These are phyloP conservation scores for Corythoichthys intestinalis DNA, from an alignment of 2,113 vertebrate genomes.

Conservation along the genomic window DNA sequence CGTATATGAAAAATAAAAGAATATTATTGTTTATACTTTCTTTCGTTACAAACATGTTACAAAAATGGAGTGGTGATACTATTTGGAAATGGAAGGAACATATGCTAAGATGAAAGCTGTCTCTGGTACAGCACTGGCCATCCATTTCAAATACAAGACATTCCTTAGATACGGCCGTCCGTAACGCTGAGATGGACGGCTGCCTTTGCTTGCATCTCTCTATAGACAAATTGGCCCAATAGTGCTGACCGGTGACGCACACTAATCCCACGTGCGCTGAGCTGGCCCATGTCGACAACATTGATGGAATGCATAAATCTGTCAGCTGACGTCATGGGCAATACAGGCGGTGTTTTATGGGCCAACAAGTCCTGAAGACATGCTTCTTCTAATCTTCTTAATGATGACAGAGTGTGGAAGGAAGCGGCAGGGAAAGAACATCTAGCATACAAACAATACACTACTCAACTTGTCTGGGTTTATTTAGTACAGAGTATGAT, in stretches of 20 bases:
- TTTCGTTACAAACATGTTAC: no score
- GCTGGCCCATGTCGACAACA: conserved; percentile 45
- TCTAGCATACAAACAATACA: conserved; percentile 7
- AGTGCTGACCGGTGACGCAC: conserved; percentile 51
- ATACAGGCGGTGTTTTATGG: conserved; percentile 37
- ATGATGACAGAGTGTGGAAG: conserved; percentile 16
- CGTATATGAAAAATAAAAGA: no score
- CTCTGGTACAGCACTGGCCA: background rate
- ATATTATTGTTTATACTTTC: no score
- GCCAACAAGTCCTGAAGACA: background rate
- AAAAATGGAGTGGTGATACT: background rate
- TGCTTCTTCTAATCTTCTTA: conserved; percentile 40
- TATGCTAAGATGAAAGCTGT: background rate
- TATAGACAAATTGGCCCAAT: conserved; percentile 19
- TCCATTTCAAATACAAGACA: background rate
- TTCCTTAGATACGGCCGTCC: background rate
- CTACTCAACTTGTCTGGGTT: conserved; percentile 18
- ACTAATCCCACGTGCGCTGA: conserved; percentile 48
- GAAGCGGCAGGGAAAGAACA: background rate
- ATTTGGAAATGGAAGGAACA: background rate
- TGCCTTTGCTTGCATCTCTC: background rate
- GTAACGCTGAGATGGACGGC: conserved; percentile 14
- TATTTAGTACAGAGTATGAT: background rate
- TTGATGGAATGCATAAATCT: conserved; percentile 63
- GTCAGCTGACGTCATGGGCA: conserved; percentile 28